Evolutionary conservation across 1,140 invertebrate species (phyloP), one percentile per base, ranked within the genome.

Genomic region (Trissolcus basalis): DNA sequence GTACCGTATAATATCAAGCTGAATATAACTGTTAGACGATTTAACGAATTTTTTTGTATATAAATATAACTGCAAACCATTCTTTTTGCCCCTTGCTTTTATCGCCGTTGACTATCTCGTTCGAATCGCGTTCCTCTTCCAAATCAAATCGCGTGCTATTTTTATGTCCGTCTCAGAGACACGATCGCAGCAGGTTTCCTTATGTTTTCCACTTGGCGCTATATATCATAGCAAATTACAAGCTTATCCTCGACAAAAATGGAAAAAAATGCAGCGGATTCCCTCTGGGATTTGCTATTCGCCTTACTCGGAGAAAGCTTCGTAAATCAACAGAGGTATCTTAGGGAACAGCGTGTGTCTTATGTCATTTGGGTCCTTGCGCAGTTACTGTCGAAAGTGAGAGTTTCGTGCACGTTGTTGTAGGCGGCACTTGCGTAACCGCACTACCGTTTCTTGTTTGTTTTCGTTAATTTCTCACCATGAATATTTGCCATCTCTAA

Each of bases 151-250:
- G 64, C 51, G 16, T 41, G 45, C 47, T 14, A 60, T 65, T 77
- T 70, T 77, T 67, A 61, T 45, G 35, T 13, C 51, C 45, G 16
- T 63, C 68, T 3, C 47, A 36, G 35, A 61, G 43, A 63, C 68
- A 71, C 61, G 67, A 77, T 71, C 72, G 13, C 71, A 75, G 59
- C 64, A 48, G 73, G 73, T 61, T 76, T 70, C 55, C 54, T 55
- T 53, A 50, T 58, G 51, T 51, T 72, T 72, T 69, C 63, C 75
- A 58, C 47, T 32, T 36, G 48, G 0, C 35, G 51, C 49, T 48
- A 69, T 77, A 72, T 65, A 72, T 73, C 64, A 77, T 77, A 73
- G 58, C 64, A 63, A 77, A 77, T 73, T 72, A 73, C 59, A 68
- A 60, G 55, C 54, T 44, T 63, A 68, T 50, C 49, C 39, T 35